These are phyloP conservation scores for Prenolepis imparis DNA, from an alignment of 2,888 invertebrate species.

Conservation along the genomic window DNA sequence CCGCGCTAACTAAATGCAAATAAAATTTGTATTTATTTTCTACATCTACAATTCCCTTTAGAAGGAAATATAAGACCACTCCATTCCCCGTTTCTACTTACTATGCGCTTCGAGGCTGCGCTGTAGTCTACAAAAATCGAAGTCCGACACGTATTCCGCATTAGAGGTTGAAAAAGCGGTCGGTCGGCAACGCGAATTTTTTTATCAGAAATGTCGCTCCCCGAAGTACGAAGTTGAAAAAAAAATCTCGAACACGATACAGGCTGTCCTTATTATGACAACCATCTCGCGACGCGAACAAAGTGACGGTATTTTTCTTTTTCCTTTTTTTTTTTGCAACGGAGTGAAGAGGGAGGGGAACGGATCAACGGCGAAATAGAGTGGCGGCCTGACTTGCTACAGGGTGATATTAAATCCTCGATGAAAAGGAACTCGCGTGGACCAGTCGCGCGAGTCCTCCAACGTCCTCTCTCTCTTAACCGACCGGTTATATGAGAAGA, in stretches of 20 bases:
- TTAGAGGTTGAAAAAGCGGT: slow-evolving; percentile 16
- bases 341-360: slow-evolving; percentile 30
- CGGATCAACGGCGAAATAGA: slow-evolving; percentile 64
- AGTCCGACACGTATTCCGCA: slow-evolving; percentile 36
- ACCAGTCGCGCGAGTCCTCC: slow-evolving; percentile 61
- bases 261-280: not conserved
- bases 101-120: slow-evolving; percentile 27
- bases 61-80: not conserved
- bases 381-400: slow-evolving; percentile 58
- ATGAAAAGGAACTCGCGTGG: slow-evolving; percentile 76
- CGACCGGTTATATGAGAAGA: slow-evolving; percentile 72
- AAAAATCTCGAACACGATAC: not conserved
- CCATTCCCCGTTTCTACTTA: not conserved
- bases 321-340: slow-evolving; percentile 6
- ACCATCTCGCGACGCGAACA: slow-evolving; percentile 50
- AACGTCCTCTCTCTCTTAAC: slow-evolving; percentile 24
- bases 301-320: slow-evolving; percentile 49
- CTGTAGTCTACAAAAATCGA: slow-evolving; percentile 50
- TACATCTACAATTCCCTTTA: not conserved
- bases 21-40: slow-evolving; percentile 29
- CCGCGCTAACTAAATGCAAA: not conserved
- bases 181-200: slow-evolving; percentile 15
- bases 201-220: slow-evolving; percentile 27
- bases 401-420: slow-evolving; percentile 79
- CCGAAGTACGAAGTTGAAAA: slow-evolving; percentile 9